Percentiles rank a stretch among this genome's conserved stretches.
Evolutionary conservation across 2,888 invertebrate genomes (phyloP).

Genomic region (Platycnemis pennipes): DNA sequence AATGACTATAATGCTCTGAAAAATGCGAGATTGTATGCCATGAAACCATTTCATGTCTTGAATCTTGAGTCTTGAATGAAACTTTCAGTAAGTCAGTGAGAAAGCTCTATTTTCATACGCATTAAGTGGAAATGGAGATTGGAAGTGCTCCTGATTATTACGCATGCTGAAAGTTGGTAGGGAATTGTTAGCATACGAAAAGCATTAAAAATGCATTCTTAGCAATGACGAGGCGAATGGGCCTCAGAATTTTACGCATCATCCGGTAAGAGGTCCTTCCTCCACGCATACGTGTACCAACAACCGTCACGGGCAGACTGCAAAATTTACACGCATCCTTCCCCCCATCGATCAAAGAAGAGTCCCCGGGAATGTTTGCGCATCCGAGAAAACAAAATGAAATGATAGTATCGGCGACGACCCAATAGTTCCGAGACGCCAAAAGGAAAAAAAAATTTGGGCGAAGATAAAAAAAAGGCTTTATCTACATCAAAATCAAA

Average conservation of each 20-base stretch:
- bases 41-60: too few species aligned
- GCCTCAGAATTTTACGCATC: not conserved
- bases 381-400: not conserved
- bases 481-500: conserved; percentile 28
- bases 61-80: too few species aligned
- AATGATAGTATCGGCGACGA: not conserved
- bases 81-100: too few species aligned
- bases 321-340: not conserved
- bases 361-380: not conserved
- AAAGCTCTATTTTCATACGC: too few species aligned
- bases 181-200: too few species aligned
- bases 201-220: too few species aligned
- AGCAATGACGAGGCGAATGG: too few species aligned
- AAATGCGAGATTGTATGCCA: too few species aligned
- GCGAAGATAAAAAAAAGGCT: not conserved
- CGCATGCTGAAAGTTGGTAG: too few species aligned
- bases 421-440: not conserved
- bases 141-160: too few species aligned
- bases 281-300: not conserved
- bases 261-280: not conserved
- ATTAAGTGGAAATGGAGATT: too few species aligned
- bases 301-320: not conserved
- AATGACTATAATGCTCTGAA: too few species aligned
- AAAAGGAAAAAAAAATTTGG: not conserved
- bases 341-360: not conserved